Base-by-base conservation (phyloP, 1,140 invertebrate genomes). In the Drosophila pseudoobscura region DNA sequence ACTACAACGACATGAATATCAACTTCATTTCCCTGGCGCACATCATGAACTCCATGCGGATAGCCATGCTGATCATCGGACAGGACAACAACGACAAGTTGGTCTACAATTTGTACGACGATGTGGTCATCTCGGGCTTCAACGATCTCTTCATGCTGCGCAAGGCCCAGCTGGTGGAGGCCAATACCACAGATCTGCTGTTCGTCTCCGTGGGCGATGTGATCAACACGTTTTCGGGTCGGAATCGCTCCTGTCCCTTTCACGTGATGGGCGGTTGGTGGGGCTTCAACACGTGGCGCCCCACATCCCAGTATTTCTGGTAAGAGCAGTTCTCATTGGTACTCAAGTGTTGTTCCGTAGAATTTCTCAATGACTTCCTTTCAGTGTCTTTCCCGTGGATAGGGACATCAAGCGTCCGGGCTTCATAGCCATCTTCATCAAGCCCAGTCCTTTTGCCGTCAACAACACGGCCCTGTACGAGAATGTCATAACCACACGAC, bases 101-200 rank as follows among this genome's bases (percentile, higher is more conserved):
- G 57, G 80, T 84, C 1, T 84, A 85, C 13, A 84, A 84, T 62
- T 61, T 84, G 4, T 84, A 84, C 17, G 80, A 84, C 29, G 68
- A 84, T 20, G 77, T 84, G 13, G 80, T 84, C 35, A 77, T 84
- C 5, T 84, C 80, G 9, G 46, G 80, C 7, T 63, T 84, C 61
- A 80, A 84, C 43, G 80, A 84, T 55, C 50, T 85, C 0, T 84
- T 85, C 24, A 80, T 85, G 76, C 39, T 84, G 57, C 80, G 80
- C 26, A 80, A 74, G 45, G 80, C 80, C 6, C 66, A 84, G 49
- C 47, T 84, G 1, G 47, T 80, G 50, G 82, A 62, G 56, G 74
- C 64, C 7, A 87, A 87, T 41, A 78, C 82, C 22, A 78, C 82
- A 20, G 77, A 87, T 41, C 56, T 87, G 13, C 39, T 87, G 0